Evolutionary conservation across 2,113 vertebrate genomes (phyloP).

Genomic region (Aegotheles bennettii): DNA sequence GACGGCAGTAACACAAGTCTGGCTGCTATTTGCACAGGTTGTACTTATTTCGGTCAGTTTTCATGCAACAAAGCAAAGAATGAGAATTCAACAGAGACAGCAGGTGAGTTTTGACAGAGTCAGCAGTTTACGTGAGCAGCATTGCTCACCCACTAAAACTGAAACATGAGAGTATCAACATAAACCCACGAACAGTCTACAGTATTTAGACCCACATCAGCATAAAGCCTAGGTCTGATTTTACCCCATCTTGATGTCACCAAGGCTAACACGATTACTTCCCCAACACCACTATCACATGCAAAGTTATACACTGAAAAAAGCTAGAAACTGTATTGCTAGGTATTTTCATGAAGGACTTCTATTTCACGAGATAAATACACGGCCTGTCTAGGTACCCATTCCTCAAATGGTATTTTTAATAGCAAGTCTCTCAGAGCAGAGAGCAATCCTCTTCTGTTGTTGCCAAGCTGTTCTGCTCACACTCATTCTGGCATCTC

Average conservation of each 20-base stretch:
- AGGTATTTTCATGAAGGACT: neutral
- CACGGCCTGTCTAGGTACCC: neutral
- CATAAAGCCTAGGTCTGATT: neutral
- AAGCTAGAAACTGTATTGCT: neutral
- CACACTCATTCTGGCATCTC: neutral
- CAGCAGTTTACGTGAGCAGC: neutral
- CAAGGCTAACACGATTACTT: neutral
- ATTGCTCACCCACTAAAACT: neutral
- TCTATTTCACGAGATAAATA: neutral
- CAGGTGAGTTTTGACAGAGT: neutral
- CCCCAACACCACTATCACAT: neutral
- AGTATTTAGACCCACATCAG: neutral
- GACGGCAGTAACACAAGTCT: neutral
- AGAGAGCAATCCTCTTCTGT: conserved; percentile 18
- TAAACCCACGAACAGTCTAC: neutral
- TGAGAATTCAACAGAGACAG: conserved; percentile 10
- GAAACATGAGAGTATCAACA: neutral
- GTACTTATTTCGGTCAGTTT: neutral
- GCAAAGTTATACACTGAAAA: neutral
- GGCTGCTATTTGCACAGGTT: neutral
- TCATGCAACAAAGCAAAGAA: neutral
- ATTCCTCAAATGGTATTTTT: neutral
- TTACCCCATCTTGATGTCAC: neutral
- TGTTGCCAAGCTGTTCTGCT: neutral
- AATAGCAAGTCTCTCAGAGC: neutral